Evolutionary conservation across 1,140 invertebrate species (phyloP).

Genomic region (Catajapyx aquilonaris): DNA sequence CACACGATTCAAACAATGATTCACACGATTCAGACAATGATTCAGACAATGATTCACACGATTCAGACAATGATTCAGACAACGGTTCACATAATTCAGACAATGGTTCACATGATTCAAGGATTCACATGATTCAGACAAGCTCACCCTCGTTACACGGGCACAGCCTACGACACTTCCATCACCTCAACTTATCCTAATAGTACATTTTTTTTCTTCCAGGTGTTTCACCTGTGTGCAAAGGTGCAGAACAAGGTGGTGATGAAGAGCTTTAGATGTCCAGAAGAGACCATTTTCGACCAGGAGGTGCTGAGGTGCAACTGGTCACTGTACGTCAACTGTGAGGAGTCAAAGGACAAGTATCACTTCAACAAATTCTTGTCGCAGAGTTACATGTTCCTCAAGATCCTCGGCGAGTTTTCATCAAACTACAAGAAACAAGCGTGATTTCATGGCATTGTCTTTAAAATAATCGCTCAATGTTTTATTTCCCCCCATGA

Average conservation of each 20-base stretch:
- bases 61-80: too few relatives aligned
- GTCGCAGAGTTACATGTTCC: constrained; percentile 73
- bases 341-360: constrained; percentile 48
- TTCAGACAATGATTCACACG: too few relatives aligned
- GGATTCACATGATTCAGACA: not conserved
- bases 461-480: too few relatives aligned
- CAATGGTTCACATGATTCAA: too few relatives aligned
- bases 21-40: too few relatives aligned
- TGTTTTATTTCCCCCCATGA: too few relatives aligned
- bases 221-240: constrained; percentile 78
- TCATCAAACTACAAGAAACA: constrained; percentile 45
- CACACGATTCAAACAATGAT: too few relatives aligned
- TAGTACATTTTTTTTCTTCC: constrained; percentile 13
- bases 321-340: constrained; percentile 82
- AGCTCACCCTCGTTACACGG: not conserved
- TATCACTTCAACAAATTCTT: constrained; percentile 77
- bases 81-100: too few relatives aligned
- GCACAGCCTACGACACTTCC: too few relatives aligned
- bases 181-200: constrained; percentile 2
- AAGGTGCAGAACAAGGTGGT: constrained; percentile 69
- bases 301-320: constrained; percentile 75
- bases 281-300: constrained; percentile 70
- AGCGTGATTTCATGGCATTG: not conserved
- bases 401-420: constrained; percentile 73
- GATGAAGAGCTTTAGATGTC: constrained; percentile 73